phyloP scores from a whole-genome alignment of 2,888 invertebrate genomes.

The Caenorhabditis angaria region DNA sequence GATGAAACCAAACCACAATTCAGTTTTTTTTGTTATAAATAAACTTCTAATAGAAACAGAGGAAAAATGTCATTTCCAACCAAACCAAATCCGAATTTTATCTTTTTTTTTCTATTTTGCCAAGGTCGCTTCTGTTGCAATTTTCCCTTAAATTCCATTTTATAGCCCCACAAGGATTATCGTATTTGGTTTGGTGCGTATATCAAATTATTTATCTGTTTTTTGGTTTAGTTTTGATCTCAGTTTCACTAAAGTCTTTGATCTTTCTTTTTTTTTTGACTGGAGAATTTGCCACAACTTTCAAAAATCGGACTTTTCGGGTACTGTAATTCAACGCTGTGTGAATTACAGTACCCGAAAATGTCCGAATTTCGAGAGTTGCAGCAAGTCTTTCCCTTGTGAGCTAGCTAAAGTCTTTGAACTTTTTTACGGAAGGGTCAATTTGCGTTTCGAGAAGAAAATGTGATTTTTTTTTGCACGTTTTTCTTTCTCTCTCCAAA shows the following conservation, averaged over 20 bases:
- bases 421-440: too few relatives aligned
- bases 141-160: background rate
- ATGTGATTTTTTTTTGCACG: background rate
- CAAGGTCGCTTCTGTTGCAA: constrained; percentile 4
- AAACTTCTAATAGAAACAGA: background rate
- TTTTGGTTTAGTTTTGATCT: too few relatives aligned
- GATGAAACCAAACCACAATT: background rate
- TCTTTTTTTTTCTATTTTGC: background rate
- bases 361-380: too few relatives aligned
- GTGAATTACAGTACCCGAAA: too few relatives aligned
- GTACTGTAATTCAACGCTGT: too few relatives aligned
- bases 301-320: too few relatives aligned
- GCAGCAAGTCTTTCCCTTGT: too few relatives aligned
- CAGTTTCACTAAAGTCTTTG: too few relatives aligned
- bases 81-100: background rate
- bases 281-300: background rate
- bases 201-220: constrained; percentile 1
- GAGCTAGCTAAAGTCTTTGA: too few relatives aligned
- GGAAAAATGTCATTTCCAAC: background rate
- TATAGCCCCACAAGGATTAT: background rate
- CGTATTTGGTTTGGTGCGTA: constrained; percentile 1
- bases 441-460: background rate
- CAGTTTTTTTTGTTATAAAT: background rate
- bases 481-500: background rate
- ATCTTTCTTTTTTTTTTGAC: background rate